Base-by-base conservation (phyloP, 2,797 vertebrate species). In the Halcyon badia region DNA sequence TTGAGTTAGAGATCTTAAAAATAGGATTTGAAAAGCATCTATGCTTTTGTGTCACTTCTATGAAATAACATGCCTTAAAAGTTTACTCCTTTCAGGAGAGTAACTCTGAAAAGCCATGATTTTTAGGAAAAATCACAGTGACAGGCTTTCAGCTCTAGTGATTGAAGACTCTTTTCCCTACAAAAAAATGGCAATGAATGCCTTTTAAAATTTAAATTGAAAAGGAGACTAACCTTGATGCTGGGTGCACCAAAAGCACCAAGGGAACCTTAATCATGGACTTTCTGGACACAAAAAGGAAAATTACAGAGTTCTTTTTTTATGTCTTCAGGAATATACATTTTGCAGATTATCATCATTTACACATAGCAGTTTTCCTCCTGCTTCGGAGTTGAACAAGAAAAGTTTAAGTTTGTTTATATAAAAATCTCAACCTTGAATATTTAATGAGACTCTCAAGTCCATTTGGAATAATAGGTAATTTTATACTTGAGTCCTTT, bases 51-150 rank as follows among this genome's bases (percentile, higher is more conserved):
- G 78, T 51, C 44, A 68, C 8, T 64, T 80, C 31, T 83, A 17
- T 83, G 49, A 91, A 94, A 92, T 61, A 87, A 31, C 41, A 49
- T 65, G 52, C 39, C 54, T 73, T 83, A 80, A 92, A 94, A 94
- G 48, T 94, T 96, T 83, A 18, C 6, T 93, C 16, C 33, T 80
- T 97, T 96, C 57, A 85, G 52, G 41, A 89, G 22, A 89, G 10
- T 49, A 75, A 70, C 80, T 89, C 71, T 89, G 66, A 96, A 96
- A 94, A 94, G 68, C 68, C 64, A 61, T 65, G 81, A 91, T 94
- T 96, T 95, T 94, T 83, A 68, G 60, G 78, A 92, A 95, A 92
- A 90, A 96, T 94, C 90, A 82, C 51, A 68, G 56, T 87, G 83
- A 93, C 78, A 89, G 44, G 56, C 48, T 94, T 96, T 95, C 68